phyloP scores from a whole-genome alignment of 2,113 vertebrate species.

The Raphicerus campestris region DNA sequence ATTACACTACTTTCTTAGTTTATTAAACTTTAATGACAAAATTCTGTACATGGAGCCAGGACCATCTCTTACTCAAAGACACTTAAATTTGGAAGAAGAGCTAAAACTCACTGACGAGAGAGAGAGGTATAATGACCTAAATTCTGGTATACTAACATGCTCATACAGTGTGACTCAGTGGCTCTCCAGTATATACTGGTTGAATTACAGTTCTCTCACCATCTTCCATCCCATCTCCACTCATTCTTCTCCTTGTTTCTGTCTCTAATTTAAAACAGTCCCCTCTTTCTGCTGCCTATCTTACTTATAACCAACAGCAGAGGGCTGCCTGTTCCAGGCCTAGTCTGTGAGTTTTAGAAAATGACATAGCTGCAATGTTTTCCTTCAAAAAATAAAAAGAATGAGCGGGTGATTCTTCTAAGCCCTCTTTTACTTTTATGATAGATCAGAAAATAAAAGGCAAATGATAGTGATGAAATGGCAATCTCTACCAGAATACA shows the following conservation, averaged over 20 bases:
- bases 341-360: background rate
- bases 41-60: background rate
- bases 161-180: background rate
- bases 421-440: background rate
- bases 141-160: background rate
- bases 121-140: background rate
- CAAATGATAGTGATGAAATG: background rate
- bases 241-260: constrained; percentile 30
- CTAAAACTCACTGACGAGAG: background rate
- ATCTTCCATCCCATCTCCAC: background rate
- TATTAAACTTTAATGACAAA: background rate
- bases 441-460: constrained; percentile 4
- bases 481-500: background rate
- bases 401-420: background rate
- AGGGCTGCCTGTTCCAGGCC: constrained; percentile 28
- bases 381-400: background rate
- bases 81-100: background rate
- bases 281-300: background rate
- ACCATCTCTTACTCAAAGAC: background rate
- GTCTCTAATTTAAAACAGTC: constrained; percentile 23
- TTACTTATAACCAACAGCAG: constrained; percentile 46
- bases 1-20: background rate
- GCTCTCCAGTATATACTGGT: background rate
- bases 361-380: background rate
- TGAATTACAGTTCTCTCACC: background rate